Evolutionary conservation across 2,113 vertebrate genomes (phyloP), one percentile per base, ranked within the genome.

Genomic region (Clarias batrachus): DNA sequence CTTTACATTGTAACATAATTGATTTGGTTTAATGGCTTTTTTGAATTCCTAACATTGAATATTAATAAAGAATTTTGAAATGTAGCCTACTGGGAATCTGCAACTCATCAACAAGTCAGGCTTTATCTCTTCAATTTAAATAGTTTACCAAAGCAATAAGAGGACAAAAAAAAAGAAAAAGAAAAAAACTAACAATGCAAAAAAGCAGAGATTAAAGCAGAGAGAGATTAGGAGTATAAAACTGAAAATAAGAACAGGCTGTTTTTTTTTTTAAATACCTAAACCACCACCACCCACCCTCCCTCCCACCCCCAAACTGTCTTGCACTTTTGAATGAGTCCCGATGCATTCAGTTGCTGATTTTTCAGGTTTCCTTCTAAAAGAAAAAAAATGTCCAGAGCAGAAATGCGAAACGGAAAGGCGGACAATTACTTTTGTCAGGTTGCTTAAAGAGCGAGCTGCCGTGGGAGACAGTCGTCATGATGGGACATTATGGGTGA

Each of bases 61-160:
- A 48, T 48, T 48, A 48, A 48, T 48, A 48, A 7, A 96, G 97
- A 99, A 99, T 97, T 99, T 99, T 99, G 97, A 99, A 99, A 99
- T 99, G 97, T 97, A 99, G 97, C 97, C 97, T 98, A 97, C 96
- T 97, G 97, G 97, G 97, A 98, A 96, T 98, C 97, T 98, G 97
- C 97, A 97, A 98, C 97, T 98, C 97, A 90, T 88, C 81, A 92
- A 95, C 93, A 95, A 89, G 89, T 92, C 92, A 93, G 91, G 91
- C 90, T 89, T 89, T 92, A 91, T 93, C 82, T 86, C 63, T 85
- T n/a, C 94, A 95, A 91, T 95, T 86, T 86, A 94, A 92, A 94
- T 94, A 86, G 86, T 91, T 85, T 74, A 86, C 82, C 81, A 89
- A 89, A 88, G 87, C 90, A 92, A 88, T 92, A 82, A 54, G 83